Evolutionary conservation across 2,888 invertebrate species (phyloP), one percentile per base, ranked within the genome.

Genomic region (Heliconius hortense): DNA sequence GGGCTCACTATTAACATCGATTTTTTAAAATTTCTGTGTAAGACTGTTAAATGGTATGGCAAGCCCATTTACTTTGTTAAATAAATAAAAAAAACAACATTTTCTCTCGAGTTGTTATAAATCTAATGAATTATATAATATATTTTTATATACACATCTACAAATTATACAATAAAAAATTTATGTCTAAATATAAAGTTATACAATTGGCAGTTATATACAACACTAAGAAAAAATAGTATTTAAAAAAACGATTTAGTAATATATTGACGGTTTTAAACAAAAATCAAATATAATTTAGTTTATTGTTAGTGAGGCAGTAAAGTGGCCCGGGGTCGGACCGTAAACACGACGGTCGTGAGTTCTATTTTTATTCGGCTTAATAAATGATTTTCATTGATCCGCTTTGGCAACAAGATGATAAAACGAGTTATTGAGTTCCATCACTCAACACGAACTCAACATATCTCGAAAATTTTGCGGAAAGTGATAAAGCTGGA

Each of bases 161-260:
- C 26, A 66, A 66, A 66, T 24, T n/a, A 35, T 39, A 64, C 64
- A 64, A 39, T 64, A n/a, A 43, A 66, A n/a, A 43, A 26, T 8
- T 5, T 66, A n/a, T 24, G 5, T 66, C 15, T 43, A 66, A 66
- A 66, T 66, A 66, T 24, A 66, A 66, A 66, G 39, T 66, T 66
- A 66, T 66, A 66, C 66, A 66, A 24, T 66, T 39, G 66, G 66
- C 66, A 66, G 66, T 66, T 66, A 66, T 43, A 43, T 66, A 66
- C 66, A 66, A 24, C 13, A 39, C n/a, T 39, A 66, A 11, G 11
- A 43, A 66, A 39, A 66, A 15, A 24, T 35, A 18, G 15, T 15
- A 60, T 15, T 15, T 8, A 26, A 43, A 66, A 24, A 24, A 64
- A 60, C 15, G 26, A 60, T 28, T 15, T 7, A 8, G 39, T 26